These are phyloP conservation scores for Lasioglossum pauxillum DNA, from an alignment of 2,888 invertebrate genomes.

Conservation along the genomic window DNA sequence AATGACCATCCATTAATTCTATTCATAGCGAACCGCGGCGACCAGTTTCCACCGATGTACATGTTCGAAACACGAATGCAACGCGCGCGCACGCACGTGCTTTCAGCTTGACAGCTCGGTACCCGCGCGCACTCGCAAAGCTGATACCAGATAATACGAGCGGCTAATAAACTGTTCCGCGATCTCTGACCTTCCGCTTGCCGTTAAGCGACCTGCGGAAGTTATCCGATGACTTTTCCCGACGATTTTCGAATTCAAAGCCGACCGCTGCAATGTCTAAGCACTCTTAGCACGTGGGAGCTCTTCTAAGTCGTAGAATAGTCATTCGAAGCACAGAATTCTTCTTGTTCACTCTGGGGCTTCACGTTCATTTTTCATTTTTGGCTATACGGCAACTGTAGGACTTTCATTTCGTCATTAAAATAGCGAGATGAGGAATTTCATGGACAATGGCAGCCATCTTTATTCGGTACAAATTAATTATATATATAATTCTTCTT, in stretches of 20 bases:
- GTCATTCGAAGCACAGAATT: neutral
- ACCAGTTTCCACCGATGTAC: conserved; percentile 61
- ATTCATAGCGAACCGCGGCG: conserved; percentile 69
- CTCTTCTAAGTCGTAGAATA: neutral
- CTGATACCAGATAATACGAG: conserved; percentile 56
- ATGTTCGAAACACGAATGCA: conserved; percentile 25
- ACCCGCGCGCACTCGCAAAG: conserved; percentile 16
- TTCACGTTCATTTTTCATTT: neutral
- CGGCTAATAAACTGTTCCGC: conserved; percentile 56
- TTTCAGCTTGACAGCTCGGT: conserved; percentile 24
- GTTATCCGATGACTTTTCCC: neutral
- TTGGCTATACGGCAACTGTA: neutral
- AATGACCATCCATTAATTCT: conserved; percentile 72
- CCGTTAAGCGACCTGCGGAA: conserved; percentile 31
- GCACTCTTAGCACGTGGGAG: neutral
- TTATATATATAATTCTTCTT: no score
- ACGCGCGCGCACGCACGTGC: conserved; percentile 15
- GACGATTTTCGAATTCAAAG: neutral
- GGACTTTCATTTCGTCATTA: neutral
- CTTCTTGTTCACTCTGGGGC: neutral
- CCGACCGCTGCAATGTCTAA: neutral
- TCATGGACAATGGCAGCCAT: neutral
- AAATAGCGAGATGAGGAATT: neutral
- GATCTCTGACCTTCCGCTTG: conserved; percentile 9
- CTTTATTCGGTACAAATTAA: neutral